Evolutionary conservation across 1,140 invertebrate genomes (phyloP), one percentile per base, ranked within the genome.

Genomic region (Drosophila nigrodunni): DNA sequence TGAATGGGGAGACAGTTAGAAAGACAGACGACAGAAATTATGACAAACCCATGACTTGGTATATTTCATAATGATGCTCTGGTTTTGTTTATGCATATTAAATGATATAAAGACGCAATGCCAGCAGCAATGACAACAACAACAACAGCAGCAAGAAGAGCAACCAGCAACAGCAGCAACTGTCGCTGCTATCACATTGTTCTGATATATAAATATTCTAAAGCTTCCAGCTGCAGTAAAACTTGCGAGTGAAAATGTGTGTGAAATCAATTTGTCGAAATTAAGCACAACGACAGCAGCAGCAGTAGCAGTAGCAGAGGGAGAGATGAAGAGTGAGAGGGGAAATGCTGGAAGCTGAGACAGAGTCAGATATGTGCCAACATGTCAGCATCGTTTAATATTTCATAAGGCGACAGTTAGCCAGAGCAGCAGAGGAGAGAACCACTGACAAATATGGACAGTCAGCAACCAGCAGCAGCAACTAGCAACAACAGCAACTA

Each of bases 251-350:
- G 76, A 74, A 82, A 78, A 52, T 79, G 82, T 88, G 82, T 87
- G 82, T 87, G 83, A 88, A 87, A 87, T 87, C 82, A 87, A 87
- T 87, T 87, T 87, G 82, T 87, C 80, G 52, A 80, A 88, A 87
- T 88, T 80, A 69, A 87, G 82, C 76, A 67, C 80, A 30, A 30
- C 25, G 25, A 30, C 25, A 30, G 25, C 25, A 30, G 25, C 3
- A 30, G 6, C 4, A 87, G 64, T 52, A 47, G 10, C n/a, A 13
- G 35, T 1, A 3, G 18, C 11, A 15, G 25, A 68, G 70, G 44
- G 30, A 65, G 39, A n/a, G 58, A 49, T 46, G 39, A 58, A 57
- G 70, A 15, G 52, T 54, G 44, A 13, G 61, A 49, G 54, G 55
- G 46, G 10, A 18, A n/a, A 13, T 4, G n/a, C 9, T 43, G 10